Conservation (phyloP, 2,797 vertebrate species). For the Craterocephalus amniculus region DNA sequence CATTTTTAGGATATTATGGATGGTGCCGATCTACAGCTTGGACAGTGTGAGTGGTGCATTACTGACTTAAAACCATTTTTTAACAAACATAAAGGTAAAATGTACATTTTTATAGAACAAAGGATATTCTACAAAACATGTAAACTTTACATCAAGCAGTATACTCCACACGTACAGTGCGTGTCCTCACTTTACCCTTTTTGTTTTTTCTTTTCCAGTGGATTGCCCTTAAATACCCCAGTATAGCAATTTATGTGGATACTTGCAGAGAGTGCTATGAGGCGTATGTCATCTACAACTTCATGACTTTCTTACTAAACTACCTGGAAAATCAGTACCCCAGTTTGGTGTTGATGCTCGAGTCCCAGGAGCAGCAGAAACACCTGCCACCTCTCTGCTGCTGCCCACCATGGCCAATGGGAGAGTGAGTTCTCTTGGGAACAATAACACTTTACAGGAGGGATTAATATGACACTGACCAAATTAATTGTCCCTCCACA, state of each 20-base stretch:
- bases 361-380: constrained; percentile 96
- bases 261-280: constrained; percentile 99
- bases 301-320: constrained; percentile 98
- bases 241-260: constrained; percentile 97
- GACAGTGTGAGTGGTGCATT: constrained; percentile 92
- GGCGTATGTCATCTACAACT: constrained; percentile 99
- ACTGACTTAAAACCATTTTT: neutral
- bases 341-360: constrained; percentile 93
- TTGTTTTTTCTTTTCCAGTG: constrained; percentile 80
- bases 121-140: neutral
- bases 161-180: too few species aligned
- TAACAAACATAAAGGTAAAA: neutral
- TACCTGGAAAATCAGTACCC: constrained; percentile 95
- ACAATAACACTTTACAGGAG: neutral
- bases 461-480: neutral
- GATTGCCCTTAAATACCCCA: constrained; percentile 95
- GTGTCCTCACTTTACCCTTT: neutral
- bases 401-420: constrained; percentile 97
- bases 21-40: constrained; percentile 99
- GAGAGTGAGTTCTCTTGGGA: constrained; percentile 90
- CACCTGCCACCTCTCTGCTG: constrained; percentile 96
- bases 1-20: constrained; percentile 93
- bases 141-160: neutral
- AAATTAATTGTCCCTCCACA: neutral
- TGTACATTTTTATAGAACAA: neutral